These are phyloP conservation scores for Synodontis membranacea DNA, from an alignment of 2,113 vertebrate genomes.

Conservation along the genomic window DNA sequence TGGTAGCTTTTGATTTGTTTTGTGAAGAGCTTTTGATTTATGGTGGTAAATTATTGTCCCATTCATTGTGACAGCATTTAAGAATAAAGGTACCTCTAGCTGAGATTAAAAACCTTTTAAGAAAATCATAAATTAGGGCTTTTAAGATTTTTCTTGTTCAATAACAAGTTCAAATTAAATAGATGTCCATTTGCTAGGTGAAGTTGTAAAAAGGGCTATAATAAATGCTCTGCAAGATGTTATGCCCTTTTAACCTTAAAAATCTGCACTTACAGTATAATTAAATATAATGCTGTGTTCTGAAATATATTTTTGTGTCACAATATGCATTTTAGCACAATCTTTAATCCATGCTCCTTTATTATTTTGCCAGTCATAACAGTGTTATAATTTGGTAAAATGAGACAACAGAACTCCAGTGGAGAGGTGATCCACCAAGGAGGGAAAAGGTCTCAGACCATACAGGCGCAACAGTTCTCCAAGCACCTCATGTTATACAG, in stretches of 20 bases:
- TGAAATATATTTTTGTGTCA: background rate
- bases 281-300: background rate
- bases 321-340: background rate
- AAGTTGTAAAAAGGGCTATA: background rate
- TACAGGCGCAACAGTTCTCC: background rate
- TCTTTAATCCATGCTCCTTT: background rate
- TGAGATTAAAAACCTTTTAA: background rate
- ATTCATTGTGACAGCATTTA: background rate
- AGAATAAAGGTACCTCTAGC: background rate
- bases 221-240: background rate
- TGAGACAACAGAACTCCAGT: background rate
- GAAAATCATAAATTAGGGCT: background rate
- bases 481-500: background rate
- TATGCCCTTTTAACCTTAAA: background rate
- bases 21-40: background rate
- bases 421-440: background rate
- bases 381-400: background rate
- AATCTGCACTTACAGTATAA: background rate
- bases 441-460: background rate
- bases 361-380: background rate
- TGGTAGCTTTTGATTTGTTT: background rate
- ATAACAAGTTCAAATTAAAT: background rate
- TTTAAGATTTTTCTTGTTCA: background rate
- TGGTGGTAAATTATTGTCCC: background rate
- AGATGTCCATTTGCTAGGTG: background rate